Evolutionary conservation across 2,113 vertebrate genomes (phyloP), one percentile per base, ranked within the genome.

Genomic region (Indicator maculatus): DNA sequence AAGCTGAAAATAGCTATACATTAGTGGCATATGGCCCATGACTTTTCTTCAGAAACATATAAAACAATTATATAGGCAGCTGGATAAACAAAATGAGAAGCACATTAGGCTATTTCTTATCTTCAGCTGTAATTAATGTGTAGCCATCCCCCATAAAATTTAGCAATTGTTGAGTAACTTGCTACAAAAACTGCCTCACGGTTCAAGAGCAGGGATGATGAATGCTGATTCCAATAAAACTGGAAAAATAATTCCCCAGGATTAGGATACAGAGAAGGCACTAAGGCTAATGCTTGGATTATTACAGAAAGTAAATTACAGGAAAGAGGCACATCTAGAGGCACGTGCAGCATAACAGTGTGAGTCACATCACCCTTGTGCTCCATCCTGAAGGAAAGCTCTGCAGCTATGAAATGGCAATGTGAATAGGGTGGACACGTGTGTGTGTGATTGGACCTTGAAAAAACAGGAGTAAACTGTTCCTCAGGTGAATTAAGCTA

Each of bases 381-480:
- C 78, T 47, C 74, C 4, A 0, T 0, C n/a, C 55, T 16, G 21
- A 27, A 18, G 2, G 7, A 50, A 27, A 71, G 73, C 88, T 60
- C n/a, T 21, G 52, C 75, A 16, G 59, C 44, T 1, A 0, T 4
- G 31, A 11, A 20, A 52, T 1, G 8, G 72, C 58, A 52, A 6
- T 1, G 30, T 19, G 18, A 5, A 52, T 50, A 5, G 64, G 6
- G 11, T 60, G 66, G 27, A 3, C 28, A 4, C 28, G 5, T 1
- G 66, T 0, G 39, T 8, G 5, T 1, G 66, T 0, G 45, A 47
- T 64, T 0, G 9, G 30, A 18, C 27, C 11, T 31, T 11, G 31
- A 21, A 41, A 33, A 60, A 64, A 2, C 17, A 19, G 13, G 21
- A 5, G 1, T 6, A 33, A 56, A 3, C 45, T 14, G 23, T 10